phyloP scores from a whole-genome alignment of 2,797 vertebrate species.

The Ataeniobius toweri region DNA sequence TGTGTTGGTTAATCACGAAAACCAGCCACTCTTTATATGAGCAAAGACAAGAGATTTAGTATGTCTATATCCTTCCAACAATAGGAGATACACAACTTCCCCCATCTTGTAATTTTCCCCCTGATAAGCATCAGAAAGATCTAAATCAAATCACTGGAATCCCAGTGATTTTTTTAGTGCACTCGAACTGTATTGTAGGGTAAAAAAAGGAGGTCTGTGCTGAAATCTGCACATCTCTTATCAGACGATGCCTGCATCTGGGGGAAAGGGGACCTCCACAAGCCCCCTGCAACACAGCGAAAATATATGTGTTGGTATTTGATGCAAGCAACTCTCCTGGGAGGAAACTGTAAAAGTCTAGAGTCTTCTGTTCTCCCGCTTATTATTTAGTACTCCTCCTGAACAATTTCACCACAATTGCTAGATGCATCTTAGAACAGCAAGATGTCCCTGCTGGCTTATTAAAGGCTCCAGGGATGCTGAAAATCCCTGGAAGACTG shows the following conservation, averaged over 20 bases:
- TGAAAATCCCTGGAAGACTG: slow-evolving; percentile 35
- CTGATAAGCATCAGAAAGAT: slow-evolving; percentile 35
- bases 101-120: slow-evolving; percentile 54
- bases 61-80: slow-evolving; percentile 15
- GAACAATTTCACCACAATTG: slow-evolving; percentile 51
- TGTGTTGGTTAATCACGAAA: neutral
- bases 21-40: neutral
- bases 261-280: slow-evolving; percentile 20
- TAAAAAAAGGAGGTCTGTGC: slow-evolving; percentile 16
- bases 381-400: slow-evolving; percentile 53
- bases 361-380: slow-evolving; percentile 37
- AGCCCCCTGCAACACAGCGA: slow-evolving; percentile 21
- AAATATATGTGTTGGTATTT: slow-evolving; percentile 25
- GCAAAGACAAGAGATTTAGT: slow-evolving; percentile 9
- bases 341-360: slow-evolving; percentile 45
- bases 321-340: slow-evolving; percentile 48
- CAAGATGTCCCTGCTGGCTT: slow-evolving; percentile 46
- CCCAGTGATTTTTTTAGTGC: slow-evolving; percentile 38
- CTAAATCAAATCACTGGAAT: slow-evolving; percentile 50
- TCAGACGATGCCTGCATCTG: slow-evolving; percentile 59
- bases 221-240: slow-evolving; percentile 60
- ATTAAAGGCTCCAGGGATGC: slow-evolving; percentile 58
- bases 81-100: slow-evolving; percentile 33
- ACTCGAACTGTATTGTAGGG: slow-evolving; percentile 50
- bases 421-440: slow-evolving; percentile 55